Base-by-base conservation (phyloP, 2,113 vertebrate species). In the Catharus fuscescens region DNA sequence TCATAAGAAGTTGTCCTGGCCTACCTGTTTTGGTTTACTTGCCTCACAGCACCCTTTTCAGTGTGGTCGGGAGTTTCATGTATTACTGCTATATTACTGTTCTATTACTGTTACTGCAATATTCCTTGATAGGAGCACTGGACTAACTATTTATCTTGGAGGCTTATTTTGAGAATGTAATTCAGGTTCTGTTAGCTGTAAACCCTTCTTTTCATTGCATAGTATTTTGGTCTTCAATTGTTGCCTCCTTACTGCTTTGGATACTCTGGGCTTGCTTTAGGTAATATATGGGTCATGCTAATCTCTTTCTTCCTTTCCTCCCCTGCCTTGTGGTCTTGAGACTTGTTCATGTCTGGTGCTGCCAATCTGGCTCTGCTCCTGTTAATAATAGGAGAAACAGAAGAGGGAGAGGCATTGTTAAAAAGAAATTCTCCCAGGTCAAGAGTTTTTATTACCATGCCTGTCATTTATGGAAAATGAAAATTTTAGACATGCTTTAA, bases 321-420 rank as follows among this genome's bases (percentile, higher is more conserved):
- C 12, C 12, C 24, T 59, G 34, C 45, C 9, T 80, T 79, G 47
- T 1, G 2, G 15, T 56, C 50, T 79, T 0, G 0, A 74, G 57
- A 72, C 48, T 62, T 69, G 17, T 79, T 86, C 36, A 11, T 66
- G 25, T 81, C 14, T 80, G 71, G 32, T 90, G 67, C 71, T 88
- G 67, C 38, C 25, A 85, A 5, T 25, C 50, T 81, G 45, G 6
- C 20, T 89, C 81, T 76, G 13, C 12, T 53, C 7, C 44, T 83
- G 6, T 64, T 74, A 67, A 60, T 82, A 86, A 61, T 0, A 73
- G 66, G 50, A 84, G 36, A 72, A 78, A 44, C 3, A 28, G 65
- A 64, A 93, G 57, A 62, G 9, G 53, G 45, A 64, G 48, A 64
- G 32, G 12, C 32, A 19, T 32, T 81, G 54, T 47, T 64, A 64